A percentile compares a stretch with the other conserved stretches of the same genome.
Evolutionary conservation across 2,113 vertebrate species (phyloP).

Genomic region (Peromyscus leucopus): DNA sequence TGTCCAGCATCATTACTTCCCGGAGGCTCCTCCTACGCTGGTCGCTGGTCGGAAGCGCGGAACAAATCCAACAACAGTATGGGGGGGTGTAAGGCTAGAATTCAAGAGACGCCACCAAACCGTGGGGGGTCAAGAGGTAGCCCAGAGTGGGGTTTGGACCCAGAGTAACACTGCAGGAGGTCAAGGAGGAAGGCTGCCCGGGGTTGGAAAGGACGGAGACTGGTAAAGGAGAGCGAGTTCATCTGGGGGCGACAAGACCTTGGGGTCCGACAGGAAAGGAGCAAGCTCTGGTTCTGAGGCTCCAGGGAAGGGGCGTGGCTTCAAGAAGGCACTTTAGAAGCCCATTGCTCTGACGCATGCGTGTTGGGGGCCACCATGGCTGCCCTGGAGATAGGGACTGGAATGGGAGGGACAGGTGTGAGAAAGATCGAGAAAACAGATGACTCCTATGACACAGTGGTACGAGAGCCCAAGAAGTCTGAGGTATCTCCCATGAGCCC

Average conservation of each 20-base stretch:
- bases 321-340: not conserved
- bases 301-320: rapidly evolving
- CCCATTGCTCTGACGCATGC: not conserved
- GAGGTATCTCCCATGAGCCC: not conserved
- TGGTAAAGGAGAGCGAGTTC: not conserved
- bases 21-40: not conserved
- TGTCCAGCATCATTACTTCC: not conserved
- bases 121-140: not conserved
- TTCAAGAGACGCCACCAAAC: not conserved
- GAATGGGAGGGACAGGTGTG: not conserved
- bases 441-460: not conserved
- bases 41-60: not conserved
- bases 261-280: not conserved
- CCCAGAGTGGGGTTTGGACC: not conserved
- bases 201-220: not conserved
- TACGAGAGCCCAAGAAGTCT: not conserved
- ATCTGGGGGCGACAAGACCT: not conserved
- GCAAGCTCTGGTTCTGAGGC: not conserved
- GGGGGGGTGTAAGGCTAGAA: not conserved
- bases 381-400: not conserved
- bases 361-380: not conserved
- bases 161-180: not conserved
- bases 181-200: not conserved
- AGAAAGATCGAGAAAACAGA: constrained; percentile 31
- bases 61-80: not conserved